Evolutionary conservation across 2,888 invertebrate species (phyloP), one percentile per base, ranked within the genome.

Genomic region (Coremacera marginata): DNA sequence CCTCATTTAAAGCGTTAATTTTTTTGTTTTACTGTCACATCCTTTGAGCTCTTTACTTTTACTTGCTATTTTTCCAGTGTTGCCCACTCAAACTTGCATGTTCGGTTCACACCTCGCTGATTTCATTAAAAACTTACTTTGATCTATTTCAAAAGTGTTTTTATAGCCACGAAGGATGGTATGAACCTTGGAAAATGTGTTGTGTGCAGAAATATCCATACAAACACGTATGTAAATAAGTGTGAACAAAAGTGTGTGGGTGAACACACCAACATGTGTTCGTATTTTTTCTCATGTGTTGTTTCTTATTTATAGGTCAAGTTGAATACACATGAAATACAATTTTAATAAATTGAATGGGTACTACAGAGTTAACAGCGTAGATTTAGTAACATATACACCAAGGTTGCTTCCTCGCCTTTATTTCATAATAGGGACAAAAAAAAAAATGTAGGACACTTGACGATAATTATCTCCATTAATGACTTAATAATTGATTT

Each of bases 111-210:
- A 51, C 51, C 34, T 74, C 74, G 55, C 31, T 73, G 51, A 60
- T 34, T 73, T 52, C 70, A 52, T 31, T 71, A 60, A 14, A 8
- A 8, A 34, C 27, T 11, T 34, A 14, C 74, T 65, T 65, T 74
- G 74, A 74, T 65, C 74, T 65, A 74, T 73, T 73, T 73, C 51
- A 14, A 60, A 31, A 31, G 71, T 19, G 60, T 60, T 19, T 25
- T 60, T 60, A 5, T 25, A 7, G 14, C 14, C 60, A 27, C 14
- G 3, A 60, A 19, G 25, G 22, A 27, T 25, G 14, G 27, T 3
- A 9, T 27, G 8, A 27, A 27, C 60, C 60, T 25, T 60, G 60
- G 5, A 60, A 60, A 65, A 19, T 9, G 37, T 14, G 9, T 9
- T 67, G 22, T 27, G 14, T 25, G 16, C 57, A 60, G 57, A 8